Base-by-base conservation (phyloP, 30 jellyfish, hydroid and myxozoan species). In the Aurelia aurita region DNA sequence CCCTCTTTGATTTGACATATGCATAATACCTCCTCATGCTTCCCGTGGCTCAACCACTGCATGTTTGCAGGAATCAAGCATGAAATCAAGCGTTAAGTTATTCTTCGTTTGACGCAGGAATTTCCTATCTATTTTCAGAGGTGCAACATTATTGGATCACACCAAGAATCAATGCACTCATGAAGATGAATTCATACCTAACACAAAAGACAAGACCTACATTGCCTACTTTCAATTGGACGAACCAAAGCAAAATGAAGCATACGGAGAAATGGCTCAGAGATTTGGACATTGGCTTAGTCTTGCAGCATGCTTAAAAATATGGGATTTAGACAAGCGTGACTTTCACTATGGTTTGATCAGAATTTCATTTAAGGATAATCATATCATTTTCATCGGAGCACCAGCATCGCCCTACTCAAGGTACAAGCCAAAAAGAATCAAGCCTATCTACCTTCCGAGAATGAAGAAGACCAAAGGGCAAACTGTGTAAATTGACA, bases 281-380 rank as follows among this genome's bases (percentile, higher is more conserved):
- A 19, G 67, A 22, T 55, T 9, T 15, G 67, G 31, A 3, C 10
- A n/a, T 55, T 55, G 98, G 98, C 61, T 65, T 69, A 58, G 72
- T 61, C 64, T 92, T 16, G 98, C 98, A 18, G 65, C 55, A 46
- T 92, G 98, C 59, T 92, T 84, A 39, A 87, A 75, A 44, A 75
- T 92, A 39, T 92, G 98, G 98, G 98, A 92, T 82, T 81, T 86
- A 81, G 95, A 92, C 72, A 63, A 46, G 69, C 95, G 98, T 16
- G 92, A 91, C 22, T 92, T 92, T 72, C 98, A 92, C 55, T 60
- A 86, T 77, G 89, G 91, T 28, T 46, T 80, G 75, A 87, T 93
- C 73, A 28, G 98, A 39, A 86, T 92, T 80, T 92, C 90, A 88
- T 49, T 86, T n/a, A 92, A 92, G 74, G 87, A 72, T 3, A 92